Conservation (phyloP, 2,113 vertebrate genomes). For the Seriola dumerili region DNA sequence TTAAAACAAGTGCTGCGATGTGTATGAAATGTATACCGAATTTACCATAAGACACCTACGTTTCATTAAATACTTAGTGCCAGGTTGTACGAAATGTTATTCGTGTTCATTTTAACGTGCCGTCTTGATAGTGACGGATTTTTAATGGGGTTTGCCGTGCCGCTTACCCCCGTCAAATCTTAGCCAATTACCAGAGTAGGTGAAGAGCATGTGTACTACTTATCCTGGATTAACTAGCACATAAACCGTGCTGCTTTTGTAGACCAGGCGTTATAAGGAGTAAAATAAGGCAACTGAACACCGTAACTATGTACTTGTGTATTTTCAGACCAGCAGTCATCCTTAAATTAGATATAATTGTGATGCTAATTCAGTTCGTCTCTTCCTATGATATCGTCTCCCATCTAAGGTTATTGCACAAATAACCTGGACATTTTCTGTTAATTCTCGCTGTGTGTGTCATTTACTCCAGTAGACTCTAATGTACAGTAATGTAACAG, state of each 20-base stretch:
- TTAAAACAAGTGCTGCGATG: background rate
- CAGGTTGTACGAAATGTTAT: background rate
- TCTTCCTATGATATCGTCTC: slow-evolving; percentile 34
- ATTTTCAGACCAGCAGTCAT: slow-evolving; percentile 18
- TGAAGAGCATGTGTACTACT: slow-evolving; percentile 21
- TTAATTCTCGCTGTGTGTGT: background rate
- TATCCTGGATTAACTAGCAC: slow-evolving; percentile 71
- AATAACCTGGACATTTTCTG: background rate
- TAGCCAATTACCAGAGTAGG: background rate
- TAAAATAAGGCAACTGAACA: background rate
- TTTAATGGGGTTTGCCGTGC: background rate
- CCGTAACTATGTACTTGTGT: background rate
- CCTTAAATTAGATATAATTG: slow-evolving; percentile 24
- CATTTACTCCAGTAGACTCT: background rate
- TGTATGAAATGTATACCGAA: background rate
- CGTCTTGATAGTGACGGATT: background rate
- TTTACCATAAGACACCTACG: fast-evolving
- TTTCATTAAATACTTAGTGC: background rate
- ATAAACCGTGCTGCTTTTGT: slow-evolving; percentile 2
- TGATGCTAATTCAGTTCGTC: slow-evolving; percentile 12
- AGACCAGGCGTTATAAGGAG: background rate
- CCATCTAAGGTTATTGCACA: slow-evolving; percentile 57
- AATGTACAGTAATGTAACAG: background rate
- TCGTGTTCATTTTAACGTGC: background rate
- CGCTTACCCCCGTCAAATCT: background rate